Conservation (phyloP, 2,797 vertebrate genomes). For the Falco novaeseelandiae region DNA sequence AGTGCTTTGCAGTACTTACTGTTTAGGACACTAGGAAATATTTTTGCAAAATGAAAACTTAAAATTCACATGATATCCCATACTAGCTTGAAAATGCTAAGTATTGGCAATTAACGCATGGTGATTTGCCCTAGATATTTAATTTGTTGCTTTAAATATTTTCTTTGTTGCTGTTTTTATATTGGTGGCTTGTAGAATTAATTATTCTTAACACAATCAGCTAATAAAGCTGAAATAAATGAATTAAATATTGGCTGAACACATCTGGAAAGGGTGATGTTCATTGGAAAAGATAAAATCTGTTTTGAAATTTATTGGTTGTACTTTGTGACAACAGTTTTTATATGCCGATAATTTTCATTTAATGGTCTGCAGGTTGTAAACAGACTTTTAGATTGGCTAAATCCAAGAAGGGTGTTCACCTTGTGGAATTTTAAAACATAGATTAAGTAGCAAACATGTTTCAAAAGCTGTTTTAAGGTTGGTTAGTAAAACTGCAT, state of each 20-base stretch:
- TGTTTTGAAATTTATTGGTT: background rate
- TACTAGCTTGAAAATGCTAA: background rate
- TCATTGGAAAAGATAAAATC: background rate
- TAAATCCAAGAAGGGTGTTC: background rate
- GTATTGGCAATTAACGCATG: background rate
- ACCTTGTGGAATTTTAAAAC: background rate
- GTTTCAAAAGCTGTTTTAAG: background rate
- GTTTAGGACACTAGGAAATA: background rate
- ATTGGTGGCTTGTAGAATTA: background rate
- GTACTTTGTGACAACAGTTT: background rate
- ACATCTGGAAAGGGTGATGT: background rate
- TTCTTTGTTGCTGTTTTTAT: background rate
- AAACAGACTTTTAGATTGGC: background rate
- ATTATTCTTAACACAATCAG: background rate
- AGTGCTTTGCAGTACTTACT: background rate
- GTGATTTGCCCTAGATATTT: background rate
- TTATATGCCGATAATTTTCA: background rate
- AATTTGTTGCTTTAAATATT: background rate
- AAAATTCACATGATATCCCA: background rate
- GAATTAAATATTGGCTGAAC: background rate
- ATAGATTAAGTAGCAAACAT: background rate
- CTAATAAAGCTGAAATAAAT: background rate
- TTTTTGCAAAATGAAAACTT: background rate
- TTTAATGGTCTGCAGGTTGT: background rate
- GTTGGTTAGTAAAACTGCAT: background rate